A percentile compares a stretch with the other conserved stretches of the same genome.
phyloP scores from a whole-genome alignment of 2,113 vertebrate species.

The Dolichotis patagonum region DNA sequence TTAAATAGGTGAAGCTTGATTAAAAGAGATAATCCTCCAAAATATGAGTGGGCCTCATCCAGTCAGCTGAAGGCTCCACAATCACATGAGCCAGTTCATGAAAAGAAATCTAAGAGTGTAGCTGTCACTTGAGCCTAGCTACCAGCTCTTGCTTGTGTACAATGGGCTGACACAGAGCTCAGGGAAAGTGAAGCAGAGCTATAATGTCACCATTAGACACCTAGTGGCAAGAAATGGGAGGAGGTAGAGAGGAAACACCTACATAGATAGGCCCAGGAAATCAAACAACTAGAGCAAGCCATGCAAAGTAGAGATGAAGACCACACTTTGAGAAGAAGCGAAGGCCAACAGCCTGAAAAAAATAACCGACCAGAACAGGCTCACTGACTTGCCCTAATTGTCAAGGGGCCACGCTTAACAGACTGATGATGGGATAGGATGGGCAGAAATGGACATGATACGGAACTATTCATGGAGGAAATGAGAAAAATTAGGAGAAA shows the following conservation, averaged over 20 bases:
- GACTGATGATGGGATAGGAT: conserved; percentile 15
- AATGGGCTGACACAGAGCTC: no score
- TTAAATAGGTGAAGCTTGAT: conserved; percentile 27
- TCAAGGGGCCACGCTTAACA: conserved; percentile 26
- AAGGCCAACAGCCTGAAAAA: conserved; percentile 38
- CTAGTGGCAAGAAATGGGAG: neutral
- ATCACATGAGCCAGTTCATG: neutral
- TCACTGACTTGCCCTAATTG: conserved; percentile 33
- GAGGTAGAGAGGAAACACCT: neutral
- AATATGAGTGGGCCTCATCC: neutral
- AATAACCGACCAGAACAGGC: conserved; percentile 5
- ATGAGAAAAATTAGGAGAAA: conserved; percentile 65
- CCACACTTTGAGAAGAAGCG: neutral
- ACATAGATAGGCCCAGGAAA: neutral
- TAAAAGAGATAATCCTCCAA: conserved; percentile 34
- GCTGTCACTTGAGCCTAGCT: neutral
- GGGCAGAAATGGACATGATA: conserved; percentile 54
- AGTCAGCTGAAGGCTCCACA: neutral
- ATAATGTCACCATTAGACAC: no score
- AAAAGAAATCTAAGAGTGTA: neutral
- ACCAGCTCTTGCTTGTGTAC: neutral
- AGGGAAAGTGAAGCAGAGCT: neutral
- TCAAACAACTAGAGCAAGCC: conserved; percentile 24
- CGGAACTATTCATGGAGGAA: conserved; percentile 51
- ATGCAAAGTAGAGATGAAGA: conserved; percentile 45